These are phyloP conservation scores for Vicugna pacos DNA, from an alignment of 2,113 vertebrate species.

Conservation along the genomic window DNA sequence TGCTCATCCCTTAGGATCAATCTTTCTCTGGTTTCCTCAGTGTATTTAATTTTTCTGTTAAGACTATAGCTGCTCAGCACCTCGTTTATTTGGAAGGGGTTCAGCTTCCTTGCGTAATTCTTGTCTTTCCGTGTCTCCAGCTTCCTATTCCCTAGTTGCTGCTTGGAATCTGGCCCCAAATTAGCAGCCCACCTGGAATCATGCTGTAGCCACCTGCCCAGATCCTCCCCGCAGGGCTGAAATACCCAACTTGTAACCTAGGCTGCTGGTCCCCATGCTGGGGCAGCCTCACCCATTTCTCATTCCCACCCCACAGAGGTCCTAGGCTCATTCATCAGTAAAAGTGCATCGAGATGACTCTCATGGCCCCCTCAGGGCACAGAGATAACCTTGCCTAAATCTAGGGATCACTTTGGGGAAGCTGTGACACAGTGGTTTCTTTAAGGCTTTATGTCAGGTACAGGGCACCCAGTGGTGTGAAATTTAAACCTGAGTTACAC, in stretches of 20 bases:
- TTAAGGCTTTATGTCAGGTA: constrained; percentile 22
- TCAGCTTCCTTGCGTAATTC: neutral
- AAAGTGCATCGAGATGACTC: neutral
- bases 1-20: neutral
- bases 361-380: neutral
- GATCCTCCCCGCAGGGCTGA: neutral
- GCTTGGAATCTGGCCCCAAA: neutral
- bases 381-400: neutral
- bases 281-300: neutral
- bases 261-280: neutral
- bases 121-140: neutral
- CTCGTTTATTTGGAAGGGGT: neutral
- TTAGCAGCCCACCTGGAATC: neutral
- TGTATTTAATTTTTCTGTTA: neutral
- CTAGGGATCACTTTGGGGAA: neutral
- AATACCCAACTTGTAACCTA: neutral
- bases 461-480: neutral
- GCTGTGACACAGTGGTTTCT: neutral
- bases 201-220: neutral
- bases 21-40: neutral
- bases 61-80: neutral
- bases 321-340: neutral
- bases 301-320: neutral
- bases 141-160: neutral
- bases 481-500: constrained; percentile 28